A percentile compares a stretch with the other conserved stretches of the same genome.
Conservation (phyloP, 2,797 vertebrate genomes). For the Champsocephalus gunnari region DNA sequence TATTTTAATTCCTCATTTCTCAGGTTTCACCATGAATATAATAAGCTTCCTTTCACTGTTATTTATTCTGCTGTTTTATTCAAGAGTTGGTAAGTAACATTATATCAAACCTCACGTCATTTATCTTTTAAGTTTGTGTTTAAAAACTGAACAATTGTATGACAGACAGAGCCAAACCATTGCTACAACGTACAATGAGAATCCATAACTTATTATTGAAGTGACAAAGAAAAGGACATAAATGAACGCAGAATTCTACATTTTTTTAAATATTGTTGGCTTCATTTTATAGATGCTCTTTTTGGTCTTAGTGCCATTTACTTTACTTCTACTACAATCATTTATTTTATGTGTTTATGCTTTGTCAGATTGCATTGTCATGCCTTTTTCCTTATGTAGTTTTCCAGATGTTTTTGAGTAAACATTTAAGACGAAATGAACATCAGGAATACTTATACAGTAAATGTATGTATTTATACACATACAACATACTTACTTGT, state of each 20-base stretch:
- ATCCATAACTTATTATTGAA: not conserved
- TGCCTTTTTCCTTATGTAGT: too few relatives aligned
- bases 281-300: conserved; percentile 42
- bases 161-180: too few relatives aligned
- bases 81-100: conserved; percentile 39
- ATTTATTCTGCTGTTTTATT: conserved; percentile 6
- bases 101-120: not conserved
- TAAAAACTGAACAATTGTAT: too few relatives aligned
- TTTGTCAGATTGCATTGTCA: not conserved
- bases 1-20: not conserved
- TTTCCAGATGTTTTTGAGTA: too few relatives aligned
- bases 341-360: not conserved
- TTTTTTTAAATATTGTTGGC: not conserved
- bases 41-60: not conserved
- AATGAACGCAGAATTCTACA: not conserved
- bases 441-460: too few relatives aligned
- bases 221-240: too few relatives aligned
- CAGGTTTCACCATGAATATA: conserved; percentile 10
- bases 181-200: not conserved
- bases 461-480: too few relatives aligned
- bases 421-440: too few relatives aligned
- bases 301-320: not conserved
- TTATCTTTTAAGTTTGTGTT: not conserved
- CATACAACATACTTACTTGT: too few relatives aligned
- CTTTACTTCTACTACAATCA: too few relatives aligned